Evolutionary conservation across 2,888 invertebrate genomes (phyloP), one percentile per base, ranked within the genome.

Genomic region (Frankliniella intonsa): DNA sequence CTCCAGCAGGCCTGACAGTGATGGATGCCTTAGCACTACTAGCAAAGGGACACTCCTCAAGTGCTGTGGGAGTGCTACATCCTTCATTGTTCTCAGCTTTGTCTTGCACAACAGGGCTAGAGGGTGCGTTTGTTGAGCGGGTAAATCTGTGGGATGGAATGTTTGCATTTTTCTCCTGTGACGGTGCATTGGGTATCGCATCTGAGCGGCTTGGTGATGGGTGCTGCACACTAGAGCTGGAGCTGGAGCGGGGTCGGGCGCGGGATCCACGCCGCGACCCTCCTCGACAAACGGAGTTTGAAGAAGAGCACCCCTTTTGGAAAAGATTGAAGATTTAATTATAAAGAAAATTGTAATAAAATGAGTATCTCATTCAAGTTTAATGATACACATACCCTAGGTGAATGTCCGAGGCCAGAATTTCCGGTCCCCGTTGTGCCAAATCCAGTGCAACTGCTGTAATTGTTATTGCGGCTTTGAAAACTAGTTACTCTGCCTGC

Each of bases 381-480:
- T 38, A 38, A 38, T 3, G 5, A 38, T 38, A 38, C 38, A 38
- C 38, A 83, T 84, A 84, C 81, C 82, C 49, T 19, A 83, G 84
- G 83, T 82, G 84, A 82, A 81, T 84, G 84, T 83, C 85, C 85
- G 84, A 85, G 84, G 84, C 84, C 84, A 51, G 85, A 84, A 82
- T 83, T 84, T 76, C 83, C 84, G 79, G 83, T 84, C 82, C 85
- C 85, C 85, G 85, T 85, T 83, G 85, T 85, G 82, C 69, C 69
- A 22, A 76, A 9, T 76, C 69, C 69, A 76, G 22, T 76, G 12
- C 69, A 76, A 22, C 69, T 22, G 69, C 69, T 76, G 69, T 12
- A 76, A 12, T 76, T 76, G 25, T 25, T 76, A 25, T 76, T 76
- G 69, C 69, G 69, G 12, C 69, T 76, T 25, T n/a, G 25, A 22